phyloP scores from a whole-genome alignment of 1,140 invertebrate species.

The Anastatus disparis region DNA sequence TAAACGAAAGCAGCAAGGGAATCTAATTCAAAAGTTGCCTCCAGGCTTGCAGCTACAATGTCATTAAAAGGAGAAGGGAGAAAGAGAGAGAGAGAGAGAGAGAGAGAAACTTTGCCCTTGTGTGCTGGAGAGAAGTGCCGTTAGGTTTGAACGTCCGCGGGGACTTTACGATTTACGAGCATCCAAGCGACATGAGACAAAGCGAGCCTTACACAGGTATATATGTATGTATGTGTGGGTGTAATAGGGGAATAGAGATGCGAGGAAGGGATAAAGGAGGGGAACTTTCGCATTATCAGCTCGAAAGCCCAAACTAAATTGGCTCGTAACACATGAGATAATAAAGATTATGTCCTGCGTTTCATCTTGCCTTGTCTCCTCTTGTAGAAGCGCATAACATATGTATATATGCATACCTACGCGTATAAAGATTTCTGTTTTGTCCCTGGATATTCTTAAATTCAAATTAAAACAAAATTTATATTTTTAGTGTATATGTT shows the following conservation, averaged over 20 bases:
- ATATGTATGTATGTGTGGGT: neutral
- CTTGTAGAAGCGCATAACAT: too few species aligned
- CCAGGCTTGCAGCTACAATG: too few species aligned
- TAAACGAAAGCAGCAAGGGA: conserved; percentile 27
- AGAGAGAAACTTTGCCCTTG: conserved; percentile 24
- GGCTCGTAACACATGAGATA: conserved; percentile 13
- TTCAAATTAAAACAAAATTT: too few species aligned
- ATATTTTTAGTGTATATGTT: too few species aligned
- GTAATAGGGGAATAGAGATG: too few species aligned
- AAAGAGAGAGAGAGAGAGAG: neutral
- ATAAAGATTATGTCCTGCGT: conserved; percentile 15
- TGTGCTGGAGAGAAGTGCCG: neutral
- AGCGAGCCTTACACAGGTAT: neutral
- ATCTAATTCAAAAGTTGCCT: conserved; percentile 34
- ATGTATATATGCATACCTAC: too few species aligned
- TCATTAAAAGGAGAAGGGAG: neutral
- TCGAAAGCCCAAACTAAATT: conserved; percentile 16
- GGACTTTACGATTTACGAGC: conserved; percentile 32
- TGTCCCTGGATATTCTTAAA: too few species aligned
- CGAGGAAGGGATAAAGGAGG: too few species aligned
- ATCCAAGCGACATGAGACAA: conserved; percentile 20
- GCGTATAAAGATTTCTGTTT: too few species aligned
- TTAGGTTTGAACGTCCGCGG: conserved; percentile 4
- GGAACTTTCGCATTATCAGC: conserved; percentile 9
- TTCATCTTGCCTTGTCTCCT: too few species aligned